Base-by-base conservation (phyloP, 1,140 invertebrate genomes). In the Zaprionus ornatus region DNA sequence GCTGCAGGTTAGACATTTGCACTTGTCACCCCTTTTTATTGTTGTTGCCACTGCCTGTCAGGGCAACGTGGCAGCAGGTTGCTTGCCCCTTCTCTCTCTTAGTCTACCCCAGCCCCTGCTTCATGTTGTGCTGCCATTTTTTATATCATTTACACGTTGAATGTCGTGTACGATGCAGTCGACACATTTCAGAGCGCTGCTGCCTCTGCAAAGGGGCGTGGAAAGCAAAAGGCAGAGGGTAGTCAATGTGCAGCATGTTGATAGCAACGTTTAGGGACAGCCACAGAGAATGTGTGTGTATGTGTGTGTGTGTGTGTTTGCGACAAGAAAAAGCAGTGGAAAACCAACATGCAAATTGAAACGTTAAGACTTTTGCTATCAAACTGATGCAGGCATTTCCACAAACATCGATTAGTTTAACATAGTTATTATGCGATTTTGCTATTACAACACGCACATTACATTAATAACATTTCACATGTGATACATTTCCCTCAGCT, bases 141-240 rank as follows among this genome's bases (percentile, higher is more conserved):
- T 80, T 87, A 77, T 74, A 67, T 69, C 78, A 80, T 87, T 87
- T 87, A 88, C 83, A 78, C 84, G 77, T 66, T 71, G 68, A 66
- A 71, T 71, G 56, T 71, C 56, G 42, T 63, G 52, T 65, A 61
- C 50, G 60, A 13, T 71, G 67, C 67, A 75, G 73, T 70, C 60
- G 73, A 74, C 73, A 75, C 67, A 70, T 70, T 75, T 71, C 61
- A 72, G 50, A 52, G 9, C 29, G 35, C 37, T 29, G 35, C 19
- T 59, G 55, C 42, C 35, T 54, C 17, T 12, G 10, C 12, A 42
- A 13, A 15, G 55, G 12, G 12, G 12, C 3, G 29, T 32, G 37
- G 2, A 2, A 15, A 32, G n/a, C 29, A 37, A 19, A 19, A 37
- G 55, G 37, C 57, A 37, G 21, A 27, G 29, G 19, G 42, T 42